A percentile compares a stretch with the other conserved stretches of the same genome.
Conservation (phyloP, 2,113 vertebrate genomes). For the Brachyhypopomus gauderio region DNA sequence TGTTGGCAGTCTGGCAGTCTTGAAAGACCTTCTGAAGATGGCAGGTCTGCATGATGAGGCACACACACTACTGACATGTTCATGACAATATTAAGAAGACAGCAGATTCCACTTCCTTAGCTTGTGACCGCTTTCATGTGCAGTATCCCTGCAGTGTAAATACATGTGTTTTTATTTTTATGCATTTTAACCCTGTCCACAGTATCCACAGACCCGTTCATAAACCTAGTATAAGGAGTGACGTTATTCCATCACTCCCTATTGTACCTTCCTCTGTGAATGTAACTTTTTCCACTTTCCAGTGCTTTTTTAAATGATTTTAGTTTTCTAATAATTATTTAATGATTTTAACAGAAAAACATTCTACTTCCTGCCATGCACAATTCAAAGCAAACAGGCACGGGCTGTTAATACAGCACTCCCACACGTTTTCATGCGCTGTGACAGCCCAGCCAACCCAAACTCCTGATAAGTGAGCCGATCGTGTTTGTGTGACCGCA, state of each 20-base stretch:
- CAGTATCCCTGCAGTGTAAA: too few species aligned
- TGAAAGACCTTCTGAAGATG: too few species aligned
- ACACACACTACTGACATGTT: too few species aligned
- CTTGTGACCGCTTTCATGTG: too few species aligned
- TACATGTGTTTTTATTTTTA: too few species aligned
- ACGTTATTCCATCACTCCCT: conserved; percentile 34
- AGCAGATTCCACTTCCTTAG: neutral
- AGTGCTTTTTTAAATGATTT: conserved; percentile 40
- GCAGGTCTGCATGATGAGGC: too few species aligned
- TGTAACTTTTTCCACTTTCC: conserved; percentile 55
- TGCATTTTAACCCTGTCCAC: conserved; percentile 40
- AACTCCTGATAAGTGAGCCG: conserved; percentile 21
- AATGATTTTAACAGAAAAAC: conserved; percentile 55
- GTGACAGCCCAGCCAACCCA: conserved; percentile 33
- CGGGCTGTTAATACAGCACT: conserved; percentile 39
- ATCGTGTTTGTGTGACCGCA: conserved; percentile 6
- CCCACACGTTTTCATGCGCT: conserved; percentile 33
- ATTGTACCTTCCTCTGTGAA: conserved; percentile 62
- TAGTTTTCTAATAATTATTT: conserved; percentile 62
- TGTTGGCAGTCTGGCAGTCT: too few species aligned
- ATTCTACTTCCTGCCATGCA: conserved; percentile 46
- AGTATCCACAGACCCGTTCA: neutral
- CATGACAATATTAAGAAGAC: too few species aligned
- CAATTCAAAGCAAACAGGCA: conserved; percentile 45
- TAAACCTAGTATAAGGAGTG: conserved; percentile 1